These are phyloP conservation scores for Eristalis pertinax DNA, from an alignment of 2,888 invertebrate genomes.

Conservation along the genomic window DNA sequence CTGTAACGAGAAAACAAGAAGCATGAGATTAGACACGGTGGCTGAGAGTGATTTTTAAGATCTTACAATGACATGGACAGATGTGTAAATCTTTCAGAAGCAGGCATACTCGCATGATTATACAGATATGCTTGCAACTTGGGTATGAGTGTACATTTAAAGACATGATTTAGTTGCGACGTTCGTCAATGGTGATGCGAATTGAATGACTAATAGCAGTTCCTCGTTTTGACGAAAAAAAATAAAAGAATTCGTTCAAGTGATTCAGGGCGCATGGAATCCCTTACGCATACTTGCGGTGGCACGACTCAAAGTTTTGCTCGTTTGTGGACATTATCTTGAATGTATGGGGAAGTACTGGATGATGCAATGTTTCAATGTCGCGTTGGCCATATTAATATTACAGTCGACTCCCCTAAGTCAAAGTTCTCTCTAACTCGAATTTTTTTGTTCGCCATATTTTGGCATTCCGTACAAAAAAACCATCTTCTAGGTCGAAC, in stretches of 20 bases:
- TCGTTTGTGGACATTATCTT: neutral
- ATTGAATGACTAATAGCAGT: neutral
- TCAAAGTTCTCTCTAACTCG: no score
- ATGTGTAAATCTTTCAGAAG: neutral
- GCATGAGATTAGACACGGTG: neutral
- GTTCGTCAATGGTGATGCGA: neutral
- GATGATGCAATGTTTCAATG: no score
- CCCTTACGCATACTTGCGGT: constrained; percentile 4
- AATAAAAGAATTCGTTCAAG: neutral
- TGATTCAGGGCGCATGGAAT: constrained; percentile 15
- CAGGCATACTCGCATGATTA: neutral
- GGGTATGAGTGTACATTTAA: neutral
- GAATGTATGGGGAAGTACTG: neutral
- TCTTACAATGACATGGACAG: neutral
- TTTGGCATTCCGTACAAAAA: no score
- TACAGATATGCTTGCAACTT: neutral
- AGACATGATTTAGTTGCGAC: neutral
- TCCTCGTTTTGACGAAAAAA: neutral
- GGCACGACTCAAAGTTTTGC: neutral
- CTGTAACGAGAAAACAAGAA: constrained; percentile 26
- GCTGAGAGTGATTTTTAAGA: neutral
- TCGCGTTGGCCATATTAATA: no score
- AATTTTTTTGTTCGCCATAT: no score
- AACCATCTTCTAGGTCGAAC: no score
- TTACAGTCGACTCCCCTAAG: no score